A percentile compares a stretch with the other conserved stretches of the same genome.
These are phyloP conservation scores for Notamacropus eugenii DNA, from an alignment of 2,797 vertebrate genomes.

Conservation along the genomic window DNA sequence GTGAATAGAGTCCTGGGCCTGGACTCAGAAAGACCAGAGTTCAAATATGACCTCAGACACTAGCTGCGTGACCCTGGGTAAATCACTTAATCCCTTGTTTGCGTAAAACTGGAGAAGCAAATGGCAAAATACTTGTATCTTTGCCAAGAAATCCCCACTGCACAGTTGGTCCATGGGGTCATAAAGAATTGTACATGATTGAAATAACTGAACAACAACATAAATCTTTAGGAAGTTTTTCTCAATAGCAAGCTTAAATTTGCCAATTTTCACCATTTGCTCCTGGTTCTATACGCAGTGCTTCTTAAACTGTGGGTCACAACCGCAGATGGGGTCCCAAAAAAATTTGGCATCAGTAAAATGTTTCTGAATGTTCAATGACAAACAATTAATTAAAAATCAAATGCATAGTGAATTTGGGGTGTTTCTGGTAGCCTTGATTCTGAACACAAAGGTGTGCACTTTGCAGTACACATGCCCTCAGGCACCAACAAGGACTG, in stretches of 20 bases:
- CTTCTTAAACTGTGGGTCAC: no score
- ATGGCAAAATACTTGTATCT: not conserved
- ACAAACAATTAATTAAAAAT: no score
- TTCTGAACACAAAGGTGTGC: no score
- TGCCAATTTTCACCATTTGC: not conserved
- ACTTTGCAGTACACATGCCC: no score
- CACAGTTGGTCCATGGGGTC: not conserved
- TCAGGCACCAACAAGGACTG: no score
- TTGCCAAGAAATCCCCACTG: not conserved
- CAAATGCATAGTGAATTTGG: no score
- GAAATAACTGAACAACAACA: not conserved
- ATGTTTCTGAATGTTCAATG: no score
- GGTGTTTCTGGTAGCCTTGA: no score
- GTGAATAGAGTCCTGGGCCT: not conserved
- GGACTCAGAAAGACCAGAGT: not conserved
- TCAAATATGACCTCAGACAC: not conserved
- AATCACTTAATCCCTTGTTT: not conserved
- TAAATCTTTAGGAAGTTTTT: not conserved
- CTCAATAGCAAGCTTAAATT: not conserved
- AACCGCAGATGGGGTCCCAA: no score
- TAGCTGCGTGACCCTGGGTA: not conserved
- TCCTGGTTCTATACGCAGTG: not conserved
- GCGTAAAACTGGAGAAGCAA: not conserved
- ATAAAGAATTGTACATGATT: not conserved
- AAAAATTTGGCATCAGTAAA: no score